phyloP scores from a whole-genome alignment of 2,797 vertebrate species.

The Natrix natrix region DNA sequence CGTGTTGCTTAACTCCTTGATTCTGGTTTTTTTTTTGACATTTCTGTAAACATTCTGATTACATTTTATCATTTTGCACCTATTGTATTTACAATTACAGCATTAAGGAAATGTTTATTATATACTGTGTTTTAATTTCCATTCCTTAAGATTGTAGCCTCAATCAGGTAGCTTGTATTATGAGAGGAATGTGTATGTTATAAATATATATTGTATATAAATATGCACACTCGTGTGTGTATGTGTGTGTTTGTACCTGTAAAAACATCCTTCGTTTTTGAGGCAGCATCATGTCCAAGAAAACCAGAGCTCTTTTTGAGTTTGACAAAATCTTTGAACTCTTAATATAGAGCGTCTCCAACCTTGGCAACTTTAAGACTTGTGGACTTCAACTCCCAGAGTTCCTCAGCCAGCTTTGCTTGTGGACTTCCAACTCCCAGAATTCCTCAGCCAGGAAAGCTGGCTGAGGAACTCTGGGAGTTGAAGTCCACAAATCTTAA shows the following conservation, averaged over 20 bases:
- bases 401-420: too few species aligned
- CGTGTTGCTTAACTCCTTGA: conserved; percentile 44
- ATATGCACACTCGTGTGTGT: background rate
- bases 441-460: too few species aligned
- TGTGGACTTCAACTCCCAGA: too few species aligned
- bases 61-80: background rate
- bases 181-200: conserved; percentile 20
- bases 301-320: conserved; percentile 42
- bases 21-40: conserved; percentile 20
- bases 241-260: background rate
- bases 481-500: too few species aligned
- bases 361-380: too few species aligned
- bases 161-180: conserved; percentile 48
- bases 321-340: conserved; percentile 28
- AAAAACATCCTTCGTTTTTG: conserved; percentile 55
- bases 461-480: too few species aligned
- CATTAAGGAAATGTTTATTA: conserved; percentile 31
- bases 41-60: background rate
- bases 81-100: conserved; percentile 56
- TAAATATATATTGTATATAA: conserved; percentile 16
- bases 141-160: conserved; percentile 37
- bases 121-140: conserved; percentile 39
- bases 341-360: too few species aligned
- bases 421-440: too few species aligned
- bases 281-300: conserved; percentile 48